Base-by-base conservation (phyloP, 2,888 invertebrate species). In the Suillia variegata region DNA sequence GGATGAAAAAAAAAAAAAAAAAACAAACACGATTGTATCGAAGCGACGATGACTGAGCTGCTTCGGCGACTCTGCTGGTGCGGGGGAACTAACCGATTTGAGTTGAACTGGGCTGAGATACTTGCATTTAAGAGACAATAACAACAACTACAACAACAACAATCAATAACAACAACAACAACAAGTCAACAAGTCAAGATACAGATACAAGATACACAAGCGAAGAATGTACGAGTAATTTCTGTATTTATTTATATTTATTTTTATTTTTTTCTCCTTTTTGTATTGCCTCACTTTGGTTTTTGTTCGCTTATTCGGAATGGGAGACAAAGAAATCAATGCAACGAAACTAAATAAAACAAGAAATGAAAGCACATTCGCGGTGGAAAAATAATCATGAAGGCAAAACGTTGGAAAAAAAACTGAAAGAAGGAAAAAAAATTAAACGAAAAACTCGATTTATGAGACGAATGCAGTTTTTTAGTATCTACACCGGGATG, bases 381-480 rank as follows among this genome's bases (percentile, higher is more conserved):
- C 34, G 52, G 13, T 34, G 31, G 18, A 53, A 53, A 34, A 20
- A 34, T 38, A 15, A 53, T 53, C 18, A 53, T n/a, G 20, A 53
- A 53, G 38, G 38, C 73, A 66, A 70, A 69, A 64, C 62, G 65
- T 66, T 73, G 70, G 66, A 74, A 70, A 22, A 22, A 70, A 70
- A 64, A 38, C n/a, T 60, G 65, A 68, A 62, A 68, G 17, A 12
- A 66, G 62, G 12, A 53, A 61, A 26, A 48, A 62, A 52, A 62
- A 63, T 65, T 62, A 64, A 63, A 62, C 65, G 65, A 68, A 69
- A 71, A 73, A 73, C 71, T 67, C 64, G 70, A 72, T 74, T 73
- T 69, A 73, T 70, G 68, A 68, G 61, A 63, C 67, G 58, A 66
- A 66, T 70, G 70, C 72, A 70, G 70, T 70, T 71, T 68, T 63